Conservation (phyloP, 37 sponge, comb jelly and placozoan genomes). For the Bolinopsis microptera region DNA sequence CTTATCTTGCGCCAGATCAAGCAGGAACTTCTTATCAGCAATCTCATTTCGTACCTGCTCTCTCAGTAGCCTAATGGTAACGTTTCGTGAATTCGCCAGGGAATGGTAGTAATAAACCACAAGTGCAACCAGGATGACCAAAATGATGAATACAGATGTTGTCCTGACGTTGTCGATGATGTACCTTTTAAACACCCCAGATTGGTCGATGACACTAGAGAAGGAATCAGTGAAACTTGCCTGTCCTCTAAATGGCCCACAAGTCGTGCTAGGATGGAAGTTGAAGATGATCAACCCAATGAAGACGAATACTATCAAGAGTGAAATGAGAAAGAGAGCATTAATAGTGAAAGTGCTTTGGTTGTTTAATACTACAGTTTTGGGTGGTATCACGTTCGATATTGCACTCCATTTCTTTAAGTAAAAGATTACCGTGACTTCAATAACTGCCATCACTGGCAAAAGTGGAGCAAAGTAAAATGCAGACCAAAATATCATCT, state of each 20-base stretch:
- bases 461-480: constrained; percentile 31
- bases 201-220: not conserved
- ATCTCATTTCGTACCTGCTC: constrained; percentile 35
- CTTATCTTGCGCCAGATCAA: too few relatives aligned
- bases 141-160: not conserved
- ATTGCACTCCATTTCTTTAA: constrained; percentile 41
- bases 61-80: not conserved
- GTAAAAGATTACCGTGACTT: constrained; percentile 8
- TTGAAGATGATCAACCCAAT: constrained; percentile 31
- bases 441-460: constrained; percentile 14
- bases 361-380: not conserved
- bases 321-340: constrained; percentile 14
- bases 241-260: not conserved
- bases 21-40: not conserved
- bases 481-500: constrained; percentile 46
- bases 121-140: not conserved
- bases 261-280: not conserved
- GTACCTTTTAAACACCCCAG: not conserved
- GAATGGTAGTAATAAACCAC: constrained; percentile 48
- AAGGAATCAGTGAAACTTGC: not conserved
- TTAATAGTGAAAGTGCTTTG: constrained; percentile 9
- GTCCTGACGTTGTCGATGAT: constrained; percentile 45
- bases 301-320: constrained; percentile 38
- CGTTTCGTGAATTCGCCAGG: not conserved
- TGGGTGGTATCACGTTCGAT: not conserved